phyloP scores from a whole-genome alignment of 2,113 vertebrate species.

The Pimephales promelas region DNA sequence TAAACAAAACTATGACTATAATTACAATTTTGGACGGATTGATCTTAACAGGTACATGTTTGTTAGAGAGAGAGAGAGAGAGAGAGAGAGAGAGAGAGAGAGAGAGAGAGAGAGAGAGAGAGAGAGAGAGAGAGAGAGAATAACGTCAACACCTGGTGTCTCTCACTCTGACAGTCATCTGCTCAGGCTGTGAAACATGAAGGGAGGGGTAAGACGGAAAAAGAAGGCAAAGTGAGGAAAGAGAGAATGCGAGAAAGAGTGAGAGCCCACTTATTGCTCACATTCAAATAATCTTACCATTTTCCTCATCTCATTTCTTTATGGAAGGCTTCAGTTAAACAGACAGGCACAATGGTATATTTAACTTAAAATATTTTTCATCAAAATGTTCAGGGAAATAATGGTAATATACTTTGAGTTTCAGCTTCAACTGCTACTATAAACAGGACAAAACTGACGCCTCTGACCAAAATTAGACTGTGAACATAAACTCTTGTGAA shows the following conservation, averaged over 20 bases:
- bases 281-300: neutral
- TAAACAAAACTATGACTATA: neutral
- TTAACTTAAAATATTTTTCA: neutral
- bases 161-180: slow-evolving; percentile 7
- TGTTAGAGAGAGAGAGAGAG: too few relatives aligned
- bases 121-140: neutral
- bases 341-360: neutral
- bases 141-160: slow-evolving; percentile 19
- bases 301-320: neutral
- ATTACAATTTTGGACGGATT: too few relatives aligned
- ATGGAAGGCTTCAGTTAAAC: neutral
- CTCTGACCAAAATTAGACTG: too few relatives aligned
- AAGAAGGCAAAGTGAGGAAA: slow-evolving; percentile 22
- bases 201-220: neutral
- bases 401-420: neutral
- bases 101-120: neutral
- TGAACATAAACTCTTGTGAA: neutral
- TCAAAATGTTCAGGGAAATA: neutral
- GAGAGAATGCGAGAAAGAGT: neutral
- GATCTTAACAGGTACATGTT: too few relatives aligned
- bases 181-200: slow-evolving; percentile 14
- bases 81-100: too few relatives aligned
- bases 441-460: too few relatives aligned
- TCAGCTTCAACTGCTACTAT: too few relatives aligned
- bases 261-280: neutral